Conservation (phyloP, 2,797 vertebrate species). For the Schizopygopsis pylzovi region DNA sequence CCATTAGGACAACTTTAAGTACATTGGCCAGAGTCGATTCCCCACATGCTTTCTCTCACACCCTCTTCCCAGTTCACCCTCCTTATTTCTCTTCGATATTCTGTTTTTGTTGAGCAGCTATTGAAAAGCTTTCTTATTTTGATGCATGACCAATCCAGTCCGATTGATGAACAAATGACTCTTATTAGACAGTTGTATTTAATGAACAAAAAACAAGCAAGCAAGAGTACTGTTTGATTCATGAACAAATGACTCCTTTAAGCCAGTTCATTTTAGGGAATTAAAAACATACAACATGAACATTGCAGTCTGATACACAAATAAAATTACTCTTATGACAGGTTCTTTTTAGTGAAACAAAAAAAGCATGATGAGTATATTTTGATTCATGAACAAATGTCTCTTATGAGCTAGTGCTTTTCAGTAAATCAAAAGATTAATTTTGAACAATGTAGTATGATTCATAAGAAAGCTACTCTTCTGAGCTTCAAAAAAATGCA, state of each 20-base stretch:
- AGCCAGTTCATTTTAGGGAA: neutral
- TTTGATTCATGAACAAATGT: neutral
- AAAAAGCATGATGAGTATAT: neutral
- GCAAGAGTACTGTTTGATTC: neutral
- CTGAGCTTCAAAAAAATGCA: neutral
- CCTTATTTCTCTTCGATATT: constrained; percentile 7
- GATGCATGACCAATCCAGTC: neutral
- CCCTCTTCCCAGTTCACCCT: neutral
- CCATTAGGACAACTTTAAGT: constrained; percentile 77
- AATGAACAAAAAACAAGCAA: neutral
- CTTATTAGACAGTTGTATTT: neutral
- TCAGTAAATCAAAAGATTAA: neutral
- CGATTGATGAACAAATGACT: neutral
- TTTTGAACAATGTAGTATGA: neutral
- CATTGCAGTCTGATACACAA: neutral
- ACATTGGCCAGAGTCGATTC: constrained; percentile 62
- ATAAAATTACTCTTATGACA: neutral
- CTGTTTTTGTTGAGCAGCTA: constrained; percentile 42
- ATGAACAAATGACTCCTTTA: neutral
- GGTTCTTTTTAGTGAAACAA: neutral
- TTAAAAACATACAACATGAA: neutral
- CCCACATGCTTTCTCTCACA: constrained; percentile 51
- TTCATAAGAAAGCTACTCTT: neutral
- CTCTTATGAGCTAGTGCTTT: neutral
- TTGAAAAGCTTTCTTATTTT: constrained; percentile 40